phyloP scores from a whole-genome alignment of 1,140 invertebrate genomes.

The Temnothorax longispinosus region DNA sequence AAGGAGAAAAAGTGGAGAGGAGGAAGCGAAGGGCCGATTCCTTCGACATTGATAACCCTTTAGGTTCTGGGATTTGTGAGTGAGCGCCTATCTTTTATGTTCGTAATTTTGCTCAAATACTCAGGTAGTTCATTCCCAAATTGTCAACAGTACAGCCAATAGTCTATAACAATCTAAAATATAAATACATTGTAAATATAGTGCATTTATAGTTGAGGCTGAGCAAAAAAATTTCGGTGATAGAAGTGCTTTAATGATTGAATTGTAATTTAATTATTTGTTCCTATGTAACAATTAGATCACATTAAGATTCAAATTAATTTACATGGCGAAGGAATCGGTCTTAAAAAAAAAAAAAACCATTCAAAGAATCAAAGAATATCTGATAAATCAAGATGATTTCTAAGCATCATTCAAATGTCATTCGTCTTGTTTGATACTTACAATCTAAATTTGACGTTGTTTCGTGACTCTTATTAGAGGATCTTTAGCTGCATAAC shows the following conservation, averaged over 20 bases:
- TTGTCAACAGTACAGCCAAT: not conserved
- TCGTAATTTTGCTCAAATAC: not conserved
- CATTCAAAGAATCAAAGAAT: not conserved
- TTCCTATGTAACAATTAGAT: not conserved
- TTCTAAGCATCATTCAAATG: not conserved
- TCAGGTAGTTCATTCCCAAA: not conserved
- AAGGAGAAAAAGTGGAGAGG: not conserved
- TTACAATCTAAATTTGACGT: not conserved
- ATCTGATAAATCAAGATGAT: not conserved
- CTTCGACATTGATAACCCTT: not conserved
- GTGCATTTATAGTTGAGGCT: not conserved
- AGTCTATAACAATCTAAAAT: not conserved
- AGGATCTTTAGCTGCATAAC: slow-evolving; percentile 1
- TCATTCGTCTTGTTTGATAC: not conserved
- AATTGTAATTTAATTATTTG: not conserved
- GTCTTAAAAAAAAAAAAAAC: not conserved
- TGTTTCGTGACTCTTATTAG: slow-evolving; percentile 31
- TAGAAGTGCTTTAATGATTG: not conserved
- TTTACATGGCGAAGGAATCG: not conserved
- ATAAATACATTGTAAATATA: not conserved
- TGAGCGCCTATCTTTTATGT: not conserved
- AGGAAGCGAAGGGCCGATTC: not conserved
- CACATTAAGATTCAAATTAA: not conserved
- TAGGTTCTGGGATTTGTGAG: not conserved
- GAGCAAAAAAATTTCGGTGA: not conserved